Conservation (phyloP, 2,113 vertebrate genomes). For the Athene cunicularia region DNA sequence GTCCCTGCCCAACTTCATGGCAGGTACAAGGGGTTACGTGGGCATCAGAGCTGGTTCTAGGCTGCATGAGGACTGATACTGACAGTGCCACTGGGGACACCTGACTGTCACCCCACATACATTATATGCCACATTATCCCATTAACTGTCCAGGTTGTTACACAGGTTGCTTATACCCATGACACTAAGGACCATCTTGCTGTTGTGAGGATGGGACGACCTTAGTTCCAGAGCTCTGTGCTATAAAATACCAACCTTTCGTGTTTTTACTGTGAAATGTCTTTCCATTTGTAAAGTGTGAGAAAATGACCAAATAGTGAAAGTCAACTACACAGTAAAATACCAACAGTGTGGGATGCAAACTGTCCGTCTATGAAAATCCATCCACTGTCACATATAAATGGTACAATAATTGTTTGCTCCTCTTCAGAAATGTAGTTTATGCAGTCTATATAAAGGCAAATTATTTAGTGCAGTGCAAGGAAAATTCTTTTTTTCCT, state of each 20-base stretch:
- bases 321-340: background rate
- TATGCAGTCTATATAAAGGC: background rate
- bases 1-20: background rate
- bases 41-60: background rate
- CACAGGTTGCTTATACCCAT: background rate
- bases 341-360: background rate
- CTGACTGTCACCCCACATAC: background rate
- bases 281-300: background rate
- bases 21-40: background rate
- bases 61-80: background rate
- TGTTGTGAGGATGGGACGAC: background rate
- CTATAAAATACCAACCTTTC: background rate
- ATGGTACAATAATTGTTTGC: constrained; percentile 27
- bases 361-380: background rate
- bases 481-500: constrained; percentile 2
- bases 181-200: background rate
- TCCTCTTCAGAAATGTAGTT: constrained; percentile 17
- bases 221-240: background rate
- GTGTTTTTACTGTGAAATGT: background rate
- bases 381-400: background rate
- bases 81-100: background rate
- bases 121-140: background rate
- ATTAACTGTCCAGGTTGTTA: background rate
- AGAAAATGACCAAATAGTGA: background rate
- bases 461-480: constrained; percentile 19